phyloP scores from a whole-genome alignment of 2,888 invertebrate genomes.

The Aromia moschata region DNA sequence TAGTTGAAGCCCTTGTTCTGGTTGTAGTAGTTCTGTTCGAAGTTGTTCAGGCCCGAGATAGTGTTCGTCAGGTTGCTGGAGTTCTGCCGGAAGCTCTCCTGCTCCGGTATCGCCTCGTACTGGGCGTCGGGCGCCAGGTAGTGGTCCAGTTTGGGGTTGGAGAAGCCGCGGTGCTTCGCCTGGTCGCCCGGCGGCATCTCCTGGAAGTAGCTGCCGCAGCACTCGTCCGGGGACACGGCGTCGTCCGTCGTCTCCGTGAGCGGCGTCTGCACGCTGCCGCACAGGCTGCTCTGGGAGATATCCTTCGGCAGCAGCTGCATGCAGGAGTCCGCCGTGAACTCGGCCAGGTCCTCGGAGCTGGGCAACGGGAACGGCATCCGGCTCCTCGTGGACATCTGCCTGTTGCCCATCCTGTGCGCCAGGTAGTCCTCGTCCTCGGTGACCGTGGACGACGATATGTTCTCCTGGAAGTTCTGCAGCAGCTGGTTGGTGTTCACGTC shows the following conservation, averaged over 20 bases:
- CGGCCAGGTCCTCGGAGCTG: constrained; percentile 57
- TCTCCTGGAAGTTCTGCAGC: constrained; percentile 55
- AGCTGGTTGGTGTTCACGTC: constrained; percentile 49
- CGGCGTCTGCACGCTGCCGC: constrained; percentile 60
- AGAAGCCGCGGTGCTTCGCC: constrained; percentile 43
- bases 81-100: constrained; percentile 53
- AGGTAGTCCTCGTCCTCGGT: constrained; percentile 69
- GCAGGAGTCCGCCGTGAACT: constrained; percentile 49
- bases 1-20: constrained; percentile 50
- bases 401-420: constrained; percentile 66
- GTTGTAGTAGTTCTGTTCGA: constrained; percentile 58
- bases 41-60: constrained; percentile 59
- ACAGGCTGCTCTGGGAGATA: constrained; percentile 59
- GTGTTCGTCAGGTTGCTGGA: constrained; percentile 60
- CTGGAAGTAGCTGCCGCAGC: constrained; percentile 56
- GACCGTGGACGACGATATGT: constrained; percentile 51
- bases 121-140: constrained; percentile 70
- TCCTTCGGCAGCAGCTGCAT: constrained; percentile 55
- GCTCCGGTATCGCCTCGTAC: constrained; percentile 68
- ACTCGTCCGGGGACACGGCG: constrained; percentile 57
- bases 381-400: constrained; percentile 70
- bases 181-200: constrained; percentile 50
- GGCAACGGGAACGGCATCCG: constrained; percentile 67
- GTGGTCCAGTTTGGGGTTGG: constrained; percentile 40
- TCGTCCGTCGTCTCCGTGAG: constrained; percentile 62